Conservation (phyloP, 2,888 invertebrate species). For the Drosophila rubida region DNA sequence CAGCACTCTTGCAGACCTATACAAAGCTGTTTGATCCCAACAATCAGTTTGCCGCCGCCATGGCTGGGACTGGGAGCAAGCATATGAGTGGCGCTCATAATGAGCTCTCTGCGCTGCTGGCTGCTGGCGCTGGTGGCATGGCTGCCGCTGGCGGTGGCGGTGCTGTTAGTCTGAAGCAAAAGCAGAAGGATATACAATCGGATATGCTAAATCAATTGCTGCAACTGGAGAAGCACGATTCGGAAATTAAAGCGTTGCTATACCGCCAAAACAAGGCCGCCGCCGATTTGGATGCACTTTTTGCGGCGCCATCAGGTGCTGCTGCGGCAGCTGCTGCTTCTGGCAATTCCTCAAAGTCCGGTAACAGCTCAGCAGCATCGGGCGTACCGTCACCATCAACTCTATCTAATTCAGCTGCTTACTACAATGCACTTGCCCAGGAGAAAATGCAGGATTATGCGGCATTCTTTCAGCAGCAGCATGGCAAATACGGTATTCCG, state of each 20-base stretch:
- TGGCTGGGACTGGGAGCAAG: conserved; percentile 64
- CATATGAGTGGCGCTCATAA: conserved; percentile 76
- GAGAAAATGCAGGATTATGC: conserved; percentile 86
- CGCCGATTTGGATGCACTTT: conserved; percentile 83
- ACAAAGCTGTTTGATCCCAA: conserved; percentile 84
- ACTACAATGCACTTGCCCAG: conserved; percentile 83
- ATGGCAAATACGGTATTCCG: conserved; percentile 86
- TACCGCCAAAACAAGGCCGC: conserved; percentile 84
- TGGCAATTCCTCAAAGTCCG: conserved; percentile 48
- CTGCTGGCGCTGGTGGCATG: conserved; percentile 73
- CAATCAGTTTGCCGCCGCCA: conserved; percentile 80
- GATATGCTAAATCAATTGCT: conserved; percentile 84
- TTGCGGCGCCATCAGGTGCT: conserved; percentile 81
- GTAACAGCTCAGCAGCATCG: conserved; percentile 45
- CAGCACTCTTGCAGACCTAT: conserved; percentile 83
- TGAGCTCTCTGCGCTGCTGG: conserved; percentile 81
- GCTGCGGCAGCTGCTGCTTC: conserved; percentile 51
- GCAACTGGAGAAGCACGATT: conserved; percentile 83
- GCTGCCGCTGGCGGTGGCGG: conserved; percentile 67
- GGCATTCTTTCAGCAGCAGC: conserved; percentile 85
- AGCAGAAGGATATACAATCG: conserved; percentile 76
- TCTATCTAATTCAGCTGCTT: conserved; percentile 79
- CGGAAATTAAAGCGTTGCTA: conserved; percentile 81
- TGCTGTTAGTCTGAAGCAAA: conserved; percentile 64
- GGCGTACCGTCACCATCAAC: conserved; percentile 69